A percentile compares a stretch with the other conserved stretches of the same genome.
These are phyloP conservation scores for Rattus rattus DNA, from an alignment of 2,113 vertebrate species.

Conservation along the genomic window DNA sequence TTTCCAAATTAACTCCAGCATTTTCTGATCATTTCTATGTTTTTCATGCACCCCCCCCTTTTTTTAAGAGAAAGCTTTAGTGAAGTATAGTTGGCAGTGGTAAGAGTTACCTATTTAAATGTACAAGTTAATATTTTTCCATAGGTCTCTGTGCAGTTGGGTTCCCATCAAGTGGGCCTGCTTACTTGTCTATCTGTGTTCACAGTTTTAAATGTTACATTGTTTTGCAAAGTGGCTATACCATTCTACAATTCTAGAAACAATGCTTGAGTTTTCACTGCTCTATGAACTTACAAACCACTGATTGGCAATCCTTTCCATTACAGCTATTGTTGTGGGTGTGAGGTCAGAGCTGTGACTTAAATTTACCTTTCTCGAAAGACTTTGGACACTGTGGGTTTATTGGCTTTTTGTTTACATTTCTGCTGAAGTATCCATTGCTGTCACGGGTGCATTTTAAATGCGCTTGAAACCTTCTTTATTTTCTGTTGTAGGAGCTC, in stretches of 20 bases:
- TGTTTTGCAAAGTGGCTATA: not conserved
- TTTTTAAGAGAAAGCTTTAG: not conserved
- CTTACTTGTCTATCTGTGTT: not conserved
- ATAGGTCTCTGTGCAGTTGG: not conserved
- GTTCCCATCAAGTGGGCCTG: not conserved
- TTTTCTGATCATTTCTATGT: not conserved
- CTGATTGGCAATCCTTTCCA: not conserved
- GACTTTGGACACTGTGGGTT: not conserved
- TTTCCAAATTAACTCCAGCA: not conserved
- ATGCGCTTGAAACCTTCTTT: not conserved
- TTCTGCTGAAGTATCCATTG: not conserved
- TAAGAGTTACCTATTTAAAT: not conserved
- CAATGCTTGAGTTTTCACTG: not conserved
- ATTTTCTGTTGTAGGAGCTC: constrained; percentile 15
- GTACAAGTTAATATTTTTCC: not conserved
- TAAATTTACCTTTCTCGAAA: not conserved
- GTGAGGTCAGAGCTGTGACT: not conserved
- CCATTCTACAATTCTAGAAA: not conserved
- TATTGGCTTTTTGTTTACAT: not conserved
- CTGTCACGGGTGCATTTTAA: not conserved
- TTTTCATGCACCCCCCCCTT: not conserved
- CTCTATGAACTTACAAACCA: not conserved
- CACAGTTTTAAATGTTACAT: not conserved
- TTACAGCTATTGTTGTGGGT: not conserved
- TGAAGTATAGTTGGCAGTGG: not conserved